Percentiles rank a stretch among this genome's conserved stretches.
Conservation (phyloP, 2,113 vertebrate species). For the Oenanthe melanoleuca region DNA sequence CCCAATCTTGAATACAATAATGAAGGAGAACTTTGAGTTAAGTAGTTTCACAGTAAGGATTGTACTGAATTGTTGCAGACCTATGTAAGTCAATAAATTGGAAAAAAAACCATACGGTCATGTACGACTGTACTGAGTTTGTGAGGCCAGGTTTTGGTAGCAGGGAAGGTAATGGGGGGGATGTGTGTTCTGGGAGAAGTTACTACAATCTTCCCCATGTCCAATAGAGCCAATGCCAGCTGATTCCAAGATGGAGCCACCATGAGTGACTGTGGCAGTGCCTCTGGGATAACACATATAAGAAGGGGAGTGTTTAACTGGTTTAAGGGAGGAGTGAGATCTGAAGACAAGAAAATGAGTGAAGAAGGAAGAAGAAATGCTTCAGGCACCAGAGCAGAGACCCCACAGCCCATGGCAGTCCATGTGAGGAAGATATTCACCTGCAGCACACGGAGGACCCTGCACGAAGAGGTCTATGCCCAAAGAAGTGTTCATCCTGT, state of each 20-base stretch:
- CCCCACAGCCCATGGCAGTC: too few relatives aligned
- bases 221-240: not conserved
- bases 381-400: not conserved
- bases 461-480: accelerated
- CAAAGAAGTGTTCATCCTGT: not conserved
- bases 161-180: accelerated
- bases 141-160: not conserved
- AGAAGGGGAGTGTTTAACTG: not conserved
- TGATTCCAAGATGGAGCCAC: not conserved
- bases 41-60: not conserved
- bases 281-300: not conserved
- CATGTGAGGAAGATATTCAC: not conserved
- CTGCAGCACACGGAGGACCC: not conserved
- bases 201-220: not conserved
- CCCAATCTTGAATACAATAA: not conserved
- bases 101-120: not conserved
- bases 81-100: not conserved
- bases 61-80: not conserved
- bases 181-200: not conserved
- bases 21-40: not conserved
- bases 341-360: too few relatives aligned
- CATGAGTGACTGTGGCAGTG: too few relatives aligned
- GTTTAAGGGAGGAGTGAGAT: not conserved
- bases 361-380: not conserved
- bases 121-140: not conserved